These are phyloP conservation scores for Cyrtorhinus lividipennis DNA, from an alignment of 1,140 invertebrate genomes.

Conservation along the genomic window DNA sequence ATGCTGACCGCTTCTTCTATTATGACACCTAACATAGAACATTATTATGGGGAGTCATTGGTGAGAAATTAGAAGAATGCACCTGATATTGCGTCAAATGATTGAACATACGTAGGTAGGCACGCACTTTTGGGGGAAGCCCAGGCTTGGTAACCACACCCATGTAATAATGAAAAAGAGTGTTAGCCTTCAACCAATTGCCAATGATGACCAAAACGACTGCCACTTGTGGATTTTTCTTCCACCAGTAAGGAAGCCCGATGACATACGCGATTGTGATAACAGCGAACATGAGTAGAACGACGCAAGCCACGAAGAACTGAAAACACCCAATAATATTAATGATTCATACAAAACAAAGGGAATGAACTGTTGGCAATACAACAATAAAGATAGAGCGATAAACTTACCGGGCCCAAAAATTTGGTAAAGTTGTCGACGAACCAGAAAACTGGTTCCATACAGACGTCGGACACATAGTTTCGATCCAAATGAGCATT, in stretches of 20 bases:
- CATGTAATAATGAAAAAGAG: slow-evolving; percentile 87
- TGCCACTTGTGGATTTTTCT: slow-evolving; percentile 50
- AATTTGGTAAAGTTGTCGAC: slow-evolving; percentile 75
- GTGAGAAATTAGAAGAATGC: background rate
- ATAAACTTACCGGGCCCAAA: slow-evolving; percentile 24
- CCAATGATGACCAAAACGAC: slow-evolving; percentile 65
- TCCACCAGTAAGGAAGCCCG: slow-evolving; percentile 80
- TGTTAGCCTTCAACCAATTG: slow-evolving; percentile 83
- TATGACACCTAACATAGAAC: slow-evolving; percentile 38
- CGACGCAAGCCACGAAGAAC: slow-evolving; percentile 75
- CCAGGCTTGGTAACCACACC: slow-evolving; percentile 65
- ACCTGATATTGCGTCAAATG: too few relatives aligned
- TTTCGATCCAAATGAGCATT: slow-evolving; percentile 59
- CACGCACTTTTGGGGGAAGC: slow-evolving; percentile 52
- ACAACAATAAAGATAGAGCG: slow-evolving; percentile 7
- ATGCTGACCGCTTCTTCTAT: slow-evolving; percentile 76
- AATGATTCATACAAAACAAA: too few relatives aligned
- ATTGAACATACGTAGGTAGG: too few relatives aligned
- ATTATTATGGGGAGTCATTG: slow-evolving; percentile 13
- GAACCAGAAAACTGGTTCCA: slow-evolving; percentile 92
- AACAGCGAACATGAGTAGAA: slow-evolving; percentile 57
- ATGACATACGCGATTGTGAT: slow-evolving; percentile 77
- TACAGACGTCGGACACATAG: slow-evolving; percentile 62
- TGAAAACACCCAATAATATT: slow-evolving; percentile 34
- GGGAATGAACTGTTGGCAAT: background rate